Conservation (phyloP, 2,113 vertebrate species). For the Stegastes partitus region DNA sequence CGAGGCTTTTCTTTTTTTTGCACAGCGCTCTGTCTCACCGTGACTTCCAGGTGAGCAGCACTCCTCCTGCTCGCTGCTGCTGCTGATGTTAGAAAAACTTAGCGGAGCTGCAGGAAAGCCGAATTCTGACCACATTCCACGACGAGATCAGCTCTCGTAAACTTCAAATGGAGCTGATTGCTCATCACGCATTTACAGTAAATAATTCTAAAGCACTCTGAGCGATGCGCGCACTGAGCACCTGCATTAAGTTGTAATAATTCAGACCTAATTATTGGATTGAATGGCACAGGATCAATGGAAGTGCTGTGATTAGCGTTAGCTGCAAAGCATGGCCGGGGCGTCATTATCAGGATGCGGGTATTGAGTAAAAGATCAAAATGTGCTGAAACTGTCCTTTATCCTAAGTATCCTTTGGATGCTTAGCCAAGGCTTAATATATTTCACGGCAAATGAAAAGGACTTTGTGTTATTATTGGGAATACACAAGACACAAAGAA, state of each 20-base stretch:
- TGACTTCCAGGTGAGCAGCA: background rate
- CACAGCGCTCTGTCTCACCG: background rate
- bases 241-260: no score
- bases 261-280: background rate
- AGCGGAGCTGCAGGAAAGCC: no score
- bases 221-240: no score
- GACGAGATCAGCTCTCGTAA: background rate
- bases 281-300: background rate
- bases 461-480: conserved; percentile 34
- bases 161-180: no score
- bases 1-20: background rate
- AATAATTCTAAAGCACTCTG: no score
- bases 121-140: background rate
- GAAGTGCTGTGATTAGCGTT: background rate
- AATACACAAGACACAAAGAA: conserved; percentile 28
- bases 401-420: conserved; percentile 4
- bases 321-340: background rate
- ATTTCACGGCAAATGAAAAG: conserved; percentile 32
- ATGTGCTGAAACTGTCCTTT: conserved; percentile 5
- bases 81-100: background rate
- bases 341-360: background rate
- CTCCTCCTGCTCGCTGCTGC: background rate
- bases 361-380: background rate
- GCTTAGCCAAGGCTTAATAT: conserved; percentile 8
- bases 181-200: no score